phyloP scores from a whole-genome alignment of 2,797 vertebrate genomes.

The Rhodeus uyekii region DNA sequence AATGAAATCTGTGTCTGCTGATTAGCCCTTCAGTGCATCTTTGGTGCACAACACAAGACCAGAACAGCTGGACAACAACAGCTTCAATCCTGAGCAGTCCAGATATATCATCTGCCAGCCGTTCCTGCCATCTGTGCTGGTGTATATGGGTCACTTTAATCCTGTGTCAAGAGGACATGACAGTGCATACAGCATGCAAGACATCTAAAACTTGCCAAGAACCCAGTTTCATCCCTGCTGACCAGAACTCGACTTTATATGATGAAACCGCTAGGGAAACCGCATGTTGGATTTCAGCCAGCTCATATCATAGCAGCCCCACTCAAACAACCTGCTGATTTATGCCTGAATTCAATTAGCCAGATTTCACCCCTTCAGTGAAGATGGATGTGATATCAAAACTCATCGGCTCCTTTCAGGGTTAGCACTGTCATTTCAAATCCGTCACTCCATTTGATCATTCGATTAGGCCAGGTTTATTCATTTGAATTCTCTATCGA shows the following conservation, averaged over 20 bases:
- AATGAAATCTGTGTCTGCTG: background rate
- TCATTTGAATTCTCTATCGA: background rate
- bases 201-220: constrained; percentile 1
- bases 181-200: background rate
- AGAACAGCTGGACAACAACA: constrained; percentile 33
- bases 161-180: constrained; percentile 17
- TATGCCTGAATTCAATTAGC: constrained; percentile 51
- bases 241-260: background rate
- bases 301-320: background rate
- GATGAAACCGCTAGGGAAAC: background rate
- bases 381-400: constrained; percentile 42
- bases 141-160: constrained; percentile 30
- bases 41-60: background rate
- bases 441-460: constrained; percentile 22
- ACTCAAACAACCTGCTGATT: constrained; percentile 34
- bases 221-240: background rate
- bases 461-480: background rate
- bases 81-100: background rate
- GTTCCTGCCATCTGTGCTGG: constrained; percentile 36
- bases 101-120: constrained; percentile 17
- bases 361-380: constrained; percentile 49
- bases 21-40: background rate
- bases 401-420: background rate
- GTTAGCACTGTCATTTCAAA: constrained; percentile 21
- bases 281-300: constrained; percentile 1